These are phyloP conservation scores for Isoperla grammatica DNA, from an alignment of 2,888 invertebrate genomes.

Conservation along the genomic window DNA sequence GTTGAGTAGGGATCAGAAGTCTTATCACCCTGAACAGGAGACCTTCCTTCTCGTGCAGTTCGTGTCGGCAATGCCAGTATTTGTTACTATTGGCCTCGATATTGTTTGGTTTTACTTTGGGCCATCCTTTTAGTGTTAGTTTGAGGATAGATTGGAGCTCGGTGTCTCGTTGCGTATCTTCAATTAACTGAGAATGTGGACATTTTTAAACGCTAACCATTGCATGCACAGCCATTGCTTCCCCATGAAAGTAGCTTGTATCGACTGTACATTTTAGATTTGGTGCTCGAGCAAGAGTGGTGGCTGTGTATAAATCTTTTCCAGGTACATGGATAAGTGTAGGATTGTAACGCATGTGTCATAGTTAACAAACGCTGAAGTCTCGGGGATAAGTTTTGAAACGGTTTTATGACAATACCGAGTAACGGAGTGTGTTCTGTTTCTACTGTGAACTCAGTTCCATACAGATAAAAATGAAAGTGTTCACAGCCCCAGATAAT, in stretches of 20 bases:
- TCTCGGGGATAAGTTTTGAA: conserved; percentile 3
- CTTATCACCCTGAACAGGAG: background rate
- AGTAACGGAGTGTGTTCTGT: conserved; percentile 13
- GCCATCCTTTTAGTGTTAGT: background rate
- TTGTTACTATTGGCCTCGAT: background rate
- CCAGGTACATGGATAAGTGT: background rate
- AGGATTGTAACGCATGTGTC: background rate
- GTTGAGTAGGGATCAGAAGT: conserved; percentile 6
- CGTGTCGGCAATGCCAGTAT: conserved; percentile 4
- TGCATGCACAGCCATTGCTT: background rate
- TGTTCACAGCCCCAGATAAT: conserved; percentile 1
- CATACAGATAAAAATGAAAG: conserved; percentile 2
- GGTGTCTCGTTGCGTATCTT: background rate
- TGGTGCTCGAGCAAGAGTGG: background rate
- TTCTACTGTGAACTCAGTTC: background rate
- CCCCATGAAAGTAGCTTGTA: background rate
- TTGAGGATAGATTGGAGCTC: background rate
- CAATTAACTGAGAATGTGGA: background rate
- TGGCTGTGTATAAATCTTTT: conserved; percentile 3
- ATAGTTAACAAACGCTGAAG: background rate
- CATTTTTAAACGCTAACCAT: background rate
- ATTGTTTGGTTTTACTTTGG: background rate
- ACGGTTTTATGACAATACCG: background rate
- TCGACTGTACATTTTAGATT: background rate
- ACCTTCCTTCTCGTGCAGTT: conserved; percentile 6